Evolutionary conservation across 2,888 invertebrate species (phyloP).

Genomic region (Encarsia formosa): DNA sequence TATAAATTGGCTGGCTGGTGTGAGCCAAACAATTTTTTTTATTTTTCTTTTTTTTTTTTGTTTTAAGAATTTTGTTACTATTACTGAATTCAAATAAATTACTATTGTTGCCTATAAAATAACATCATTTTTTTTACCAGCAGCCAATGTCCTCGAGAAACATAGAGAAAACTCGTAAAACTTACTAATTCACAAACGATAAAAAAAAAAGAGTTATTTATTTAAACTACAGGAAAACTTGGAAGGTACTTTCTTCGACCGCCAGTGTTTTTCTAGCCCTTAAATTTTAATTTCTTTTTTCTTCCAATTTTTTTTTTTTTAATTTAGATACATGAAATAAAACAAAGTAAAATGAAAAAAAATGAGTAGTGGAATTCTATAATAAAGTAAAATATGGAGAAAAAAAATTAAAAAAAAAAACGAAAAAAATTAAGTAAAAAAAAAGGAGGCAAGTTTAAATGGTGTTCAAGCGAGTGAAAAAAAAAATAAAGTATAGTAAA

Average conservation of each 20-base stretch:
- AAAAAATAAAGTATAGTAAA: slow-evolving; percentile 7
- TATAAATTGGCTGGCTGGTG: background rate
- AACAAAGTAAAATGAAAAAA: background rate
- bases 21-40: too few species aligned
- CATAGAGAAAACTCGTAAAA: slow-evolving; percentile 42
- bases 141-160: slow-evolving; percentile 44
- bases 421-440: too few species aligned
- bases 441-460: too few species aligned
- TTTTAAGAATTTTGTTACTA: too few species aligned
- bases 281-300: slow-evolving; percentile 23
- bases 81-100: slow-evolving; percentile 13
- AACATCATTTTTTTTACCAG: slow-evolving; percentile 35
- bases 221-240: slow-evolving; percentile 35
- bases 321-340: background rate
- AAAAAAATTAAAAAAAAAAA: too few species aligned
- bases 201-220: slow-evolving; percentile 45
- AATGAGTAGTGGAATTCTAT: background rate
- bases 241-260: slow-evolving; percentile 39
- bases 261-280: slow-evolving; percentile 26
- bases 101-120: slow-evolving; percentile 3
- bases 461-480: too few species aligned
- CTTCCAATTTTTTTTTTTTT: slow-evolving; percentile 13
- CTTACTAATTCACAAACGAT: slow-evolving; percentile 41
- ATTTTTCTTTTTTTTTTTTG: too few species aligned
- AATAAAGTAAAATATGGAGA: too few species aligned